phyloP scores from a whole-genome alignment of 2,113 vertebrate species.

The Sceloporus undulatus region DNA sequence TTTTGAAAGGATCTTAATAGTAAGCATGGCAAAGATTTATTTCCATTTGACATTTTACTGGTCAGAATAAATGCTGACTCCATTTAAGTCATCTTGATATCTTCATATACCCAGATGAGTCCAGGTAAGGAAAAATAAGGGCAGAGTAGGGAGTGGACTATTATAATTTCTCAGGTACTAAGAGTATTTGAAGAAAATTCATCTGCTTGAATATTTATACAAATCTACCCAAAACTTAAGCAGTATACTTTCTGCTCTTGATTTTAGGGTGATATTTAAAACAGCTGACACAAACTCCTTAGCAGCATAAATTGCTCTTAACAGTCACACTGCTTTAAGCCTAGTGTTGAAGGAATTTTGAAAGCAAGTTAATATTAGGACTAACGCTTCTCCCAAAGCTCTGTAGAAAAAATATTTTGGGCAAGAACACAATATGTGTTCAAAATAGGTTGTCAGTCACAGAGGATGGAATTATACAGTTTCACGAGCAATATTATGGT shows the following conservation, averaged over 20 bases:
- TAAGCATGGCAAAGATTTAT: background rate
- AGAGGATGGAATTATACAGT: background rate
- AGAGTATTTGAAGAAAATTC: background rate
- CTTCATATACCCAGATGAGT: background rate
- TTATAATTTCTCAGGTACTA: background rate
- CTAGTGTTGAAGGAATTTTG: background rate
- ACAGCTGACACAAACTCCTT: background rate
- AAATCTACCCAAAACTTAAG: too few relatives aligned
- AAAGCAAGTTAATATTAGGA: background rate
- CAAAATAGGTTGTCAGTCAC: background rate
- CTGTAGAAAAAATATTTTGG: conserved; percentile 1
- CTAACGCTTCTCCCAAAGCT: background rate
- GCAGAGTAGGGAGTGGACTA: background rate
- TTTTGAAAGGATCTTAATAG: background rate
- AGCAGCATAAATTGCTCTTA: background rate
- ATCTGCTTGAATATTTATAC: background rate
- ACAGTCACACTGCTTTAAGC: background rate
- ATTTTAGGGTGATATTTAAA: background rate
- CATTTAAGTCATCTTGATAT: background rate
- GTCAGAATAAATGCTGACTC: background rate
- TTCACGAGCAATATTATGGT: background rate
- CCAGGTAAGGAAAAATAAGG: background rate
- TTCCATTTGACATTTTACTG: background rate
- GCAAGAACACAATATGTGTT: background rate
- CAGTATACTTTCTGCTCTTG: background rate